Conservation (phyloP, 2,113 vertebrate genomes). For the Oreamnos americanus region DNA sequence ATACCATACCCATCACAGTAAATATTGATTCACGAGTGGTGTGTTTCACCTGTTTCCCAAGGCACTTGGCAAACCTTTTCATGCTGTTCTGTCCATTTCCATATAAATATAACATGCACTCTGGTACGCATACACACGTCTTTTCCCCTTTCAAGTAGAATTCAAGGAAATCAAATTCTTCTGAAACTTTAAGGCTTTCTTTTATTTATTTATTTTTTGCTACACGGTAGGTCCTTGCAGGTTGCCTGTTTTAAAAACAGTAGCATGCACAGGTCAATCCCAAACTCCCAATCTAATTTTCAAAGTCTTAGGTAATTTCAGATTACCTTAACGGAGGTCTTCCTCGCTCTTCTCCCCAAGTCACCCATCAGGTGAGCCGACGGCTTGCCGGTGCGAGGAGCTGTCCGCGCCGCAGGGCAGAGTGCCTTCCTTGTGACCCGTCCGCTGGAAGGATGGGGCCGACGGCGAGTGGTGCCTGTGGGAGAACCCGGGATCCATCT, state of each 20-base stretch:
- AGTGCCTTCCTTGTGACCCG: rapidly evolving
- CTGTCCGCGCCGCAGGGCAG: rapidly evolving
- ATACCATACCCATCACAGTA: not conserved
- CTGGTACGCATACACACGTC: not conserved
- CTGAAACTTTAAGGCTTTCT: not conserved
- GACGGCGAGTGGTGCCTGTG: rapidly evolving
- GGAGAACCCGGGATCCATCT: not conserved
- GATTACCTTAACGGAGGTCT: rapidly evolving
- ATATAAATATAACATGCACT: no score
- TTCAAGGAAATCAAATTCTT: not conserved
- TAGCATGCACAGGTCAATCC: not conserved
- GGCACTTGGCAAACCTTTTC: not conserved
- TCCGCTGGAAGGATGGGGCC: rapidly evolving
- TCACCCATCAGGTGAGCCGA: rapidly evolving
- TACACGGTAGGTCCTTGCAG: not conserved
- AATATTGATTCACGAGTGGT: not conserved
- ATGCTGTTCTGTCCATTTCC: not conserved
- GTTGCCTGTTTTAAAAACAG: not conserved
- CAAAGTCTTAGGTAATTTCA: not conserved
- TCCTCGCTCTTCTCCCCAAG: not conserved
- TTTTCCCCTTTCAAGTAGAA: not conserved
- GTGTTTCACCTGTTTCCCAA: rapidly evolving
- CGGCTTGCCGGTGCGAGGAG: rapidly evolving
- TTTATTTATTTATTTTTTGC: not conserved
- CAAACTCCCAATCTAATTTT: not conserved